Conservation (phyloP, 1,140 invertebrate genomes). For the Ceratosolen solmsi region DNA sequence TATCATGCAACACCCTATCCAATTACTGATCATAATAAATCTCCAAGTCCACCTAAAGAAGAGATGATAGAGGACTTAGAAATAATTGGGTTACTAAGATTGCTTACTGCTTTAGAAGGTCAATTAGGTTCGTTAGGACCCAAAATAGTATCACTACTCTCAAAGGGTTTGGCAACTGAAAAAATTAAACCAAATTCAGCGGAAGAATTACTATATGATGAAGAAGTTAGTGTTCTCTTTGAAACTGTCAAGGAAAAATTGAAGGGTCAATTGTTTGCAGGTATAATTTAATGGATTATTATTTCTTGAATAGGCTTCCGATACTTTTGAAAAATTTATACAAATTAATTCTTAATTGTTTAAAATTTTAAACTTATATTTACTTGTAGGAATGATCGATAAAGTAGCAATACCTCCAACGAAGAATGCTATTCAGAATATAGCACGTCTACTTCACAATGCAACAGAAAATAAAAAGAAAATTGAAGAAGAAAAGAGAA, state of each 20-base stretch:
- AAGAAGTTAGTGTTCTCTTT: slow-evolving; percentile 82
- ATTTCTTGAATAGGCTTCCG: not conserved
- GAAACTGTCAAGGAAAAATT: slow-evolving; percentile 90
- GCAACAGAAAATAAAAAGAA: slow-evolving; percentile 74
- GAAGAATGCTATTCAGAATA: slow-evolving; percentile 78
- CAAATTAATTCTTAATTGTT: not conserved
- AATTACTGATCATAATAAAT: slow-evolving; percentile 61
- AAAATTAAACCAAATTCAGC: slow-evolving; percentile 82
- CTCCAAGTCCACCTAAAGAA: slow-evolving; percentile 61
- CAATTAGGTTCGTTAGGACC: slow-evolving; percentile 86
- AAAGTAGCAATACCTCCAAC: slow-evolving; percentile 78
- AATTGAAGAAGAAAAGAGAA: slow-evolving; percentile 71
- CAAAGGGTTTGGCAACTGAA: slow-evolving; percentile 83
- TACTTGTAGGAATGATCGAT: slow-evolving; percentile 81
- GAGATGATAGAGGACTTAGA: slow-evolving; percentile 64
- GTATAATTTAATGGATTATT: slow-evolving; percentile 68
- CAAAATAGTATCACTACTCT: slow-evolving; percentile 82
- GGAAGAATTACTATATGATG: slow-evolving; percentile 80
- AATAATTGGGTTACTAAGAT: slow-evolving; percentile 80
- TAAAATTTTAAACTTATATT: slow-evolving; percentile 59
- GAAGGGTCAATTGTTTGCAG: slow-evolving; percentile 85
- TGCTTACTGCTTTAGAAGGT: slow-evolving; percentile 85
- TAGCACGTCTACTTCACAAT: slow-evolving; percentile 79
- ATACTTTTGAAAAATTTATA: not conserved
- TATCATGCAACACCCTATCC: slow-evolving; percentile 67